Base-by-base conservation (phyloP, 2,888 invertebrate genomes). In the Cordilura impudica region DNA sequence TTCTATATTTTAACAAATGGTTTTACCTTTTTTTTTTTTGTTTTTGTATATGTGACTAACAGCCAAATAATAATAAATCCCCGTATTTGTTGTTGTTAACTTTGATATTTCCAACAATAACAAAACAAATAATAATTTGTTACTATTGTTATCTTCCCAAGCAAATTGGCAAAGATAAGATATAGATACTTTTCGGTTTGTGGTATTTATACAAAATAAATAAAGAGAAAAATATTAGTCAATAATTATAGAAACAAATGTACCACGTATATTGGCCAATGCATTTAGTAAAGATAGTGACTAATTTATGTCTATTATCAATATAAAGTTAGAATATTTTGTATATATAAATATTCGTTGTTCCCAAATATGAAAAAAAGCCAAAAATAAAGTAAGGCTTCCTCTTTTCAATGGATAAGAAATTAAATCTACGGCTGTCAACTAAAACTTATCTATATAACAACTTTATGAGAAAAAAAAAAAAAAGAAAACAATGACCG, bases 151-250 rank as follows among this genome's bases (percentile, higher is more conserved):
- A 78, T 78, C 72, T 56, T 8, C n/a, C n/a, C n/a, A 10, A 39
- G 45, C 43, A 60, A n/a, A 66, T 51, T 56, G 51, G 7, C 7
- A 19, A 16, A 61, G 77, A 78, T 78, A 72, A 78, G 67, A 72
- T 78, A 72, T 56, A 23, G 31, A 16, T 49, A 47, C 3, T 16
- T 58, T 26, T 51, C 19, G 29, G 31, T 10, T 61, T 51, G 39
- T 12, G 4, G 39, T 12, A 2, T 35, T 39, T 49, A 39, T 31
- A 47, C 12, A 56, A 21, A 12, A 8, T 1, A 54, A 21, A 39
- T 65, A 56, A 53, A 43, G 19, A 43, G 14, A 51, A 10, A 21
- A 51, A 39, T 51, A 10, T 6, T 7, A 2, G 19, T 19, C 10
- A 47, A 47, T 47, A 19, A 19, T 18, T 7, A 23, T n/a, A n/a